phyloP scores from a whole-genome alignment of 2,797 vertebrate species.

The Schizopygopsis malacanthus region DNA sequence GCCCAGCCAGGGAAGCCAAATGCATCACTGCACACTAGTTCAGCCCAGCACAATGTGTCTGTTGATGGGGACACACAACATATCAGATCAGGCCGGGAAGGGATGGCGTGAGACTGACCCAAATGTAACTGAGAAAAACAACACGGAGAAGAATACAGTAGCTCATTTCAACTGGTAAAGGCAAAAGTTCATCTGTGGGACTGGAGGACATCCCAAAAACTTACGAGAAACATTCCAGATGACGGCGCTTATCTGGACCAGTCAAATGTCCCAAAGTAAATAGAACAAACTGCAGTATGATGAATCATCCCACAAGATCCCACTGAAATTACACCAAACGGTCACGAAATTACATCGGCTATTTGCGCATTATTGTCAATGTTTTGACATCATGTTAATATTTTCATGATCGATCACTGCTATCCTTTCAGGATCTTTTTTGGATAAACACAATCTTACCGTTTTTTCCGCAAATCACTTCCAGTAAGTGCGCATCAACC shows the following conservation, averaged over 20 bases:
- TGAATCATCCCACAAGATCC: not conserved
- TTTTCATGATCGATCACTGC: not conserved
- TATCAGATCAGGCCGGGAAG: slow-evolving; percentile 11
- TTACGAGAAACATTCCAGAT: not conserved
- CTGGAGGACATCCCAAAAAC: not conserved
- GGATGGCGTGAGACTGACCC: not conserved
- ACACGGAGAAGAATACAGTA: not conserved
- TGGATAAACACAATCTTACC: not conserved
- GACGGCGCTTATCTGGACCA: too few relatives aligned
- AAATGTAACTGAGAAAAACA: slow-evolving; percentile 28
- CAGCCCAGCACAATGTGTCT: slow-evolving; percentile 28
- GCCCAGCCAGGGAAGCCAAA: not conserved
- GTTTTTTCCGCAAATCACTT: not conserved
- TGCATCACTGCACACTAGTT: slow-evolving; percentile 18
- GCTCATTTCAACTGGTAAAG: slow-evolving; percentile 6
- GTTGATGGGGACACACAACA: slow-evolving; percentile 26
- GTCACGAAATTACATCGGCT: not conserved
- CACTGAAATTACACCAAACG: not conserved
- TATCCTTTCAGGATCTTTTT: not conserved
- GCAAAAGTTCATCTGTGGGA: not conserved
- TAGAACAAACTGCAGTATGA: not conserved
- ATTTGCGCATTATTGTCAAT: not conserved
- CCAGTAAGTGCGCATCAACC: not conserved
- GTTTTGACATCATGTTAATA: not conserved
- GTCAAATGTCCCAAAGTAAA: not conserved